Evolutionary conservation across 2,888 invertebrate genomes (phyloP), one percentile per base, ranked within the genome.

Genomic region (Dicranocentrus wangi): DNA sequence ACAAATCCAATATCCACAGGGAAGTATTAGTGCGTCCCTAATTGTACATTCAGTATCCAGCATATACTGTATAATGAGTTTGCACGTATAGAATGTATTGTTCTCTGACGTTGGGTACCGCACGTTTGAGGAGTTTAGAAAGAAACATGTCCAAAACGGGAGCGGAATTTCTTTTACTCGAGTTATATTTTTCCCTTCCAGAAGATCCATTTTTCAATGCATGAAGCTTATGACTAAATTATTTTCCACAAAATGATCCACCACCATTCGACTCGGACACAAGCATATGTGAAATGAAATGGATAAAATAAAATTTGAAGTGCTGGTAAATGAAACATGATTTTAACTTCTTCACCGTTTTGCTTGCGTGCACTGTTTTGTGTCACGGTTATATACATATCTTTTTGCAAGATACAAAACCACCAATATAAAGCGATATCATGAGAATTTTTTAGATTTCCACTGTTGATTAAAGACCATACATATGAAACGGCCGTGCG

Each of bases 111-210:
- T 32, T 19, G 73, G 61, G 60, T 32, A 73, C 19, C 55, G 25
- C 27, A 25, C 58, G 42, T 69, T 81, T 39, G 39, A 13, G 0
- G 73, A 43, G 17, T 63, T 75, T 15, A 73, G 21, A 63, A 81
- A 75, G 39, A 81, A 81, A n/a, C 81, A 81, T 27, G 65, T 81
- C 81, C 81, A 81, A 70, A 55, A 81, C 32, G 73, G 66, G 2
- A 81, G 58, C 28, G 60, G 27, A 19, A 43, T 72, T 7, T 60
- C 8, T 27, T 10, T 19, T 21, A 51, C n/a, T 13, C 15, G 1
- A 55, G 21, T 17, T 2, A 19, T 21, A 21, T 55, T 55, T 21
- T 19, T 55, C 23, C 55, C 55, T 55, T 60, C 55, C 23, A 23
- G 55, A 55, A n/a, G 17, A 51, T 13, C 51, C 51, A 51, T 51